Evolutionary conservation across 2,113 vertebrate species (phyloP).

Genomic region (Misgurnus mizolepis): DNA sequence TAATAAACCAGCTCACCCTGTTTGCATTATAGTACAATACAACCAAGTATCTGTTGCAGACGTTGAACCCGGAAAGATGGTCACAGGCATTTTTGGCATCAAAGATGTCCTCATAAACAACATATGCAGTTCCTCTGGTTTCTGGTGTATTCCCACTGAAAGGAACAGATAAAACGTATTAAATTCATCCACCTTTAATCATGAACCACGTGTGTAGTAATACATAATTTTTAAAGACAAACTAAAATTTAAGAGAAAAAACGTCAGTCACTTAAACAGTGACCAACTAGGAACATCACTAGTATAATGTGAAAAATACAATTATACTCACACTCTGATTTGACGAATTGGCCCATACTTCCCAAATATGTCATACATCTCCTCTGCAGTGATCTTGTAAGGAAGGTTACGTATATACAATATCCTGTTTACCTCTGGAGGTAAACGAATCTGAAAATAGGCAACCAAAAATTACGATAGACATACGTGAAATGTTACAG

Average conservation of each 20-base stretch:
- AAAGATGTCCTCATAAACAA: conserved; percentile 98
- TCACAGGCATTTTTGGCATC: conserved; percentile 98
- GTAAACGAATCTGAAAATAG: conserved; percentile 86
- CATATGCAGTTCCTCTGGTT: conserved; percentile 94
- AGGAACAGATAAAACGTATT: not conserved
- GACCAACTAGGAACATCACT: not conserved
- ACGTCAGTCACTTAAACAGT: no score
- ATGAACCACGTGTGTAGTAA: no score
- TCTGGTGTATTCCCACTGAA: conserved; percentile 96
- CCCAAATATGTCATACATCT: conserved; percentile 99
- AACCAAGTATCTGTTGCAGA: conserved; percentile 98
- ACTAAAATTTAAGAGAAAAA: no score
- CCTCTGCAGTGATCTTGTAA: conserved; percentile 97
- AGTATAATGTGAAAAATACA: not conserved
- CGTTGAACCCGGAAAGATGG: conserved; percentile 98
- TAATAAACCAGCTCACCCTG: conserved; percentile 77
- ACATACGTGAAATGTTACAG: not conserved
- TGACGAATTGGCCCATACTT: conserved; percentile 98
- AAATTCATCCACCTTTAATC: no score
- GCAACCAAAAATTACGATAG: not conserved
- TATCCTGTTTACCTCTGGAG: conserved; percentile 96
- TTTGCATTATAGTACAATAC: conserved; percentile 98
- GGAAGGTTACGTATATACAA: conserved; percentile 95
- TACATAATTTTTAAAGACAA: no score
- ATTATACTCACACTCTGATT: conserved; percentile 91